Conservation (phyloP, 1,140 invertebrate genomes). For the Zaprionus africanus region DNA sequence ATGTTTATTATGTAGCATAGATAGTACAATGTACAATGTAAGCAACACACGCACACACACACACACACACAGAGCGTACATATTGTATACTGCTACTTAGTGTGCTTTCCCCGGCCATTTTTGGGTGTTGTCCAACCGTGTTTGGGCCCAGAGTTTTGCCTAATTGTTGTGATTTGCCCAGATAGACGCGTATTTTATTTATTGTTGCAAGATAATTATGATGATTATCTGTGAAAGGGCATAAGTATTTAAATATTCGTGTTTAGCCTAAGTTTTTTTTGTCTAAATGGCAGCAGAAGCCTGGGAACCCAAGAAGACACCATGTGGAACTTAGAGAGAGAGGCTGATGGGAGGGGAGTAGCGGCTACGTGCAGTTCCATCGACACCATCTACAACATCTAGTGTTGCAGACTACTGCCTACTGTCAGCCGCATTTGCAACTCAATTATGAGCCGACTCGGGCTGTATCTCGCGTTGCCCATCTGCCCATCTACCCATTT, state of each 20-base stretch:
- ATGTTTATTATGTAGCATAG: slow-evolving; percentile 68
- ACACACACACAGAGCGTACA: slow-evolving; percentile 24
- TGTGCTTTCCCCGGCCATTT: slow-evolving; percentile 51
- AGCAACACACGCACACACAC: slow-evolving; percentile 47
- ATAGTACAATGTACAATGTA: slow-evolving; percentile 52
- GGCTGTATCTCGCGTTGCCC: slow-evolving; percentile 38
- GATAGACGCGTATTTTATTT: slow-evolving; percentile 70
- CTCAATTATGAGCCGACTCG: slow-evolving; percentile 68
- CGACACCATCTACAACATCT: slow-evolving; percentile 2
- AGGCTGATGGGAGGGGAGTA: background rate
- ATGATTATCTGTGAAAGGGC: slow-evolving; percentile 80
- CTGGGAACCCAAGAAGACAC: slow-evolving; percentile 59
- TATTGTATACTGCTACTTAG: slow-evolving; percentile 22
- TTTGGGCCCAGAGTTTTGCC: slow-evolving; percentile 41
- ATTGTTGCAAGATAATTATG: slow-evolving; percentile 80
- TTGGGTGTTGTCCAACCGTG: slow-evolving; percentile 66
- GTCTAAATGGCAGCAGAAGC: slow-evolving; percentile 39
- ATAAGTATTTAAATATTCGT: slow-evolving; percentile 59
- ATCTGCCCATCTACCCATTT: slow-evolving; percentile 32
- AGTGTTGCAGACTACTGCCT: background rate
- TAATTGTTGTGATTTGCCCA: slow-evolving; percentile 81
- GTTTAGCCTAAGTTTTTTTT: slow-evolving; percentile 8
- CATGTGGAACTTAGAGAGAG: slow-evolving; percentile 19
- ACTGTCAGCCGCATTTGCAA: slow-evolving; percentile 59
- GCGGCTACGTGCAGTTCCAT: background rate